phyloP scores from a whole-genome alignment of 2,797 vertebrate genomes.

The Intellagama lesueurii region DNA sequence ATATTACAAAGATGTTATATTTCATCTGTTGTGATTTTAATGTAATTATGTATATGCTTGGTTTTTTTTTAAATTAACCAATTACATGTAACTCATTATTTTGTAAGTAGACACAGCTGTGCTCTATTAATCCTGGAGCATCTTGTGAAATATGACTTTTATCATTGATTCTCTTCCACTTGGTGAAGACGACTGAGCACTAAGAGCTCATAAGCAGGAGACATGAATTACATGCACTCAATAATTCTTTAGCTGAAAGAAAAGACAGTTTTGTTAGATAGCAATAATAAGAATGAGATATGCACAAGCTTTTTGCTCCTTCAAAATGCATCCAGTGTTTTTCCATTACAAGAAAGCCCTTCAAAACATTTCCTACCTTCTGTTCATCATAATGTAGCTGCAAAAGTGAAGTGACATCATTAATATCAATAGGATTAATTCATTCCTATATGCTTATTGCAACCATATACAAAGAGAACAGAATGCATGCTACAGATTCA shows the following conservation, averaged over 20 bases:
- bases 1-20: background rate
- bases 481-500: background rate
- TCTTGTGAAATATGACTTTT: background rate
- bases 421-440: background rate
- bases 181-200: background rate
- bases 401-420: background rate
- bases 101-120: background rate
- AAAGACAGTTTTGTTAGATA: conserved; percentile 20
- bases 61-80: background rate
- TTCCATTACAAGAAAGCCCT: background rate
- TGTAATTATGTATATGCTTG: background rate
- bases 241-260: conserved; percentile 4
- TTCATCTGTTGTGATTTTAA: background rate
- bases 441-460: background rate
- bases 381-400: background rate
- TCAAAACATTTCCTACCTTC: too few species aligned
- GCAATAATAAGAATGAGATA: background rate
- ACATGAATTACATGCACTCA: background rate
- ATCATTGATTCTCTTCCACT: background rate
- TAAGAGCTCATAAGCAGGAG: background rate
- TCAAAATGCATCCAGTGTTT: background rate
- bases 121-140: background rate
- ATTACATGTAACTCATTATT: background rate
- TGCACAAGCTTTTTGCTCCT: background rate
- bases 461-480: background rate